Evolutionary conservation across 2,113 vertebrate species (phyloP), one percentile per base, ranked within the genome.

Genomic region (Upupa epops): DNA sequence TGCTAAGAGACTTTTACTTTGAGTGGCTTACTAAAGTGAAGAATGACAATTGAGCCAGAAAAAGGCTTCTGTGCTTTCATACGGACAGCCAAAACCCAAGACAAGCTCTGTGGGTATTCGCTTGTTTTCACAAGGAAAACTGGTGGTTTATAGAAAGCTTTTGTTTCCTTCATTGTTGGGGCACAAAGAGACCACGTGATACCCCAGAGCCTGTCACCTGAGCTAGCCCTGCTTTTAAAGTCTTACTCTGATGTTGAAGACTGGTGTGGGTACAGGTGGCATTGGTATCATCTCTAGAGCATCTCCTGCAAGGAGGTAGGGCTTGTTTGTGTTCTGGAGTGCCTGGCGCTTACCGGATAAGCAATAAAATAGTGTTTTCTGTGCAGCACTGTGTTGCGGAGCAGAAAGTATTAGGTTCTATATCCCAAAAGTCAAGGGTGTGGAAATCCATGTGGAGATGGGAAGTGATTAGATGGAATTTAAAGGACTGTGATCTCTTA

Each of bases 21-120:
- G 29, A 20, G 18, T 72, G 65, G 13, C 29, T 58, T 21, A 49
- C 65, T 78, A 21, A 72, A 64, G 25, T 9, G 9, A 13, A 25
- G 42, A 86, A 17, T 34, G 51, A 46, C 22, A 6, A 3, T 64
- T 77, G n/a, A 72, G 16, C 14, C 40, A 8, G 34, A 34, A 21
- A 48, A 56, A 2, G 3, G 14, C 26, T 81, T 77, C 52, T 0
- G 0, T 4, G 5, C 19, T 78, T 90, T 83, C 0, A 0, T 12
- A 3, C 64, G n/a, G 26, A 21, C 40, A 72, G 45, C 34, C 21
- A 40, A n/a, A 78, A 60, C 8, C 6, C 7, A 6, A 37, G 34
- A 20, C 4, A 34, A 52, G 58, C 40, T 64, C 15, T 68, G 48
- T 14, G 6, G 5, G 5, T 31, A 25, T 64, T 31, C 7, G 5